Evolutionary conservation across 2,113 vertebrate genomes (phyloP).

Genomic region (Leptodactylus fuscus): DNA sequence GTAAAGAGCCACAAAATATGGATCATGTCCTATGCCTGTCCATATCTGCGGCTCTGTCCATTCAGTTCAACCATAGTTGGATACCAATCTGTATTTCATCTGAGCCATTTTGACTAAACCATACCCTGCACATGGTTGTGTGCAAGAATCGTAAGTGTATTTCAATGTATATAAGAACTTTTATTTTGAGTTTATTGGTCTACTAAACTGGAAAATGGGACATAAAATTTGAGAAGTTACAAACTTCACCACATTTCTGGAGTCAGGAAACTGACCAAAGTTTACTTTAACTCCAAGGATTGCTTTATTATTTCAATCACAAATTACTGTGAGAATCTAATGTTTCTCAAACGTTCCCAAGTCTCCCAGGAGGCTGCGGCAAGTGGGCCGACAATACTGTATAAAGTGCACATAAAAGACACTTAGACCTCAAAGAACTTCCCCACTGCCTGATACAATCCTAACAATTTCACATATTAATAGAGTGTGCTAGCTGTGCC

Average conservation of each 20-base stretch:
- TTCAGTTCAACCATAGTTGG: no score
- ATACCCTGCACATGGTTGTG: no score
- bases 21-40: no score
- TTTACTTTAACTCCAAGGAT: neutral
- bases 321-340: constrained; percentile 39
- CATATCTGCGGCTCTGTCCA: no score
- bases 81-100: no score
- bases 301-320: neutral
- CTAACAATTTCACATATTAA: neutral
- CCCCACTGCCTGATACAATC: constrained; percentile 29
- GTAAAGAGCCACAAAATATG: no score
- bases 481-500: neutral
- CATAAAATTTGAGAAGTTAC: neutral
- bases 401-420: constrained; percentile 27
- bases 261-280: neutral
- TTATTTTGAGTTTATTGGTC: neutral
- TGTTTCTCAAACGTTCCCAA: constrained; percentile 38
- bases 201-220: neutral
- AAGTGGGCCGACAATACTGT: constrained; percentile 18
- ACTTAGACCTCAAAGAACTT: constrained; percentile 23
- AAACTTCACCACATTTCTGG: neutral
- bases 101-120: no score
- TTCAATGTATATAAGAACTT: neutral
- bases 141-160: no score
- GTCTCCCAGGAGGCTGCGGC: constrained; percentile 20